Percentiles rank a stretch among this genome's conserved stretches.
These are phyloP conservation scores for Aphidius ervi DNA, from an alignment of 1,140 invertebrate species.

Conservation along the genomic window DNA sequence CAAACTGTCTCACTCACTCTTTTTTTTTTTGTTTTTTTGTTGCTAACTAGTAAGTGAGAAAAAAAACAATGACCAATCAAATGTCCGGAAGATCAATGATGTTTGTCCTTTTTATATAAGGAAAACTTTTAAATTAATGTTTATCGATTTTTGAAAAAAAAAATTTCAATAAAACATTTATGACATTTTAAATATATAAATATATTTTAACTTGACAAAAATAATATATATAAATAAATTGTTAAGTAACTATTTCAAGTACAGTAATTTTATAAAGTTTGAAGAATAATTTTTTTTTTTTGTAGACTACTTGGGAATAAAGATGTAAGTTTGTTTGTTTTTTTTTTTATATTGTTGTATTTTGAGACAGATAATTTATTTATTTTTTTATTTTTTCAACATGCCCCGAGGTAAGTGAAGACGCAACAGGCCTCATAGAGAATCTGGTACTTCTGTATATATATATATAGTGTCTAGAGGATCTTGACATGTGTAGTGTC, in stretches of 20 bases:
- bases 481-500: slow-evolving; percentile 47
- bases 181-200: too few species aligned
- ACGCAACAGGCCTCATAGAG: slow-evolving; percentile 49
- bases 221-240: too few species aligned
- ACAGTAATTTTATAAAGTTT: background rate
- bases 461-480: slow-evolving; percentile 49
- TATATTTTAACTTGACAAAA: too few species aligned
- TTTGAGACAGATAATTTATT: background rate
- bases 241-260: too few species aligned
- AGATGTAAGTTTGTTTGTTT: background rate
- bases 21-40: too few species aligned
- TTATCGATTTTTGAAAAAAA: background rate
- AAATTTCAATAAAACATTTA: background rate
- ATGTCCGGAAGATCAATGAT: too few species aligned
- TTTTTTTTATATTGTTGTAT: slow-evolving; percentile 7
- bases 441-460: slow-evolving; percentile 42
- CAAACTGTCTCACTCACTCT: too few species aligned
- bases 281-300: background rate
- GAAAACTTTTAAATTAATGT: too few species aligned
- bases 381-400: background rate
- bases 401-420: slow-evolving; percentile 40
- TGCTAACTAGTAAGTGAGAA: too few species aligned
- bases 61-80: too few species aligned
- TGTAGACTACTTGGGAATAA: too few species aligned
- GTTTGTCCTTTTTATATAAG: too few species aligned